Evolutionary conservation across 2,797 vertebrate genomes (phyloP).

Genomic region (Eospalax fontanierii): DNA sequence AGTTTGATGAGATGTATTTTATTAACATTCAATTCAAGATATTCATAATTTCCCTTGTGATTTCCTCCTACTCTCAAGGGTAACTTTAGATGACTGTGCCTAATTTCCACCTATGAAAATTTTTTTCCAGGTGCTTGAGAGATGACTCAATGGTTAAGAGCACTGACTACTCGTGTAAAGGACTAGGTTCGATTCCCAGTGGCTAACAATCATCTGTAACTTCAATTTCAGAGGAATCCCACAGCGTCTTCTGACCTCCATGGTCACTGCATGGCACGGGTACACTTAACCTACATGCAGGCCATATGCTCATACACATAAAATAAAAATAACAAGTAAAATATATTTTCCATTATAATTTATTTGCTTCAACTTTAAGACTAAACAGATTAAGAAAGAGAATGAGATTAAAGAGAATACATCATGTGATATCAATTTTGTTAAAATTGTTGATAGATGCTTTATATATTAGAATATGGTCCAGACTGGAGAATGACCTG

Average conservation of each 20-base stretch:
- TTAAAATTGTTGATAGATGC: not conserved
- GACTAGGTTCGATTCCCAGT: too few species aligned
- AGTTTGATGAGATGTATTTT: not conserved
- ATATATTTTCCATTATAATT: not conserved
- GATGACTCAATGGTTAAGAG: too few species aligned
- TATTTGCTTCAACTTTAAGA: not conserved
- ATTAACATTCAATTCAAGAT: slow-evolving; percentile 32
- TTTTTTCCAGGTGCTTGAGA: not conserved
- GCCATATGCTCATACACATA: too few species aligned
- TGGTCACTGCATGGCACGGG: too few species aligned
- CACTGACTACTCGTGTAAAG: too few species aligned
- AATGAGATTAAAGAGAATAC: not conserved
- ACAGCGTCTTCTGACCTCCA: too few species aligned
- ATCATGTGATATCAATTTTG: slow-evolving; percentile 2
- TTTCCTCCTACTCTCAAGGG: not conserved
- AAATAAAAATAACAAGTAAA: too few species aligned
- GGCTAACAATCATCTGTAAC: too few species aligned
- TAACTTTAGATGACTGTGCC: not conserved
- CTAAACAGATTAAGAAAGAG: too few species aligned
- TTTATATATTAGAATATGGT: not conserved
- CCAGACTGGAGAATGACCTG: not conserved
- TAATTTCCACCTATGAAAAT: slow-evolving; percentile 12
- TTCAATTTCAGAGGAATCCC: too few species aligned
- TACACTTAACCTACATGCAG: too few species aligned
- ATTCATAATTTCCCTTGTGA: not conserved